phyloP scores from a whole-genome alignment of 1,140 invertebrate species.

The Cepaea nemoralis region DNA sequence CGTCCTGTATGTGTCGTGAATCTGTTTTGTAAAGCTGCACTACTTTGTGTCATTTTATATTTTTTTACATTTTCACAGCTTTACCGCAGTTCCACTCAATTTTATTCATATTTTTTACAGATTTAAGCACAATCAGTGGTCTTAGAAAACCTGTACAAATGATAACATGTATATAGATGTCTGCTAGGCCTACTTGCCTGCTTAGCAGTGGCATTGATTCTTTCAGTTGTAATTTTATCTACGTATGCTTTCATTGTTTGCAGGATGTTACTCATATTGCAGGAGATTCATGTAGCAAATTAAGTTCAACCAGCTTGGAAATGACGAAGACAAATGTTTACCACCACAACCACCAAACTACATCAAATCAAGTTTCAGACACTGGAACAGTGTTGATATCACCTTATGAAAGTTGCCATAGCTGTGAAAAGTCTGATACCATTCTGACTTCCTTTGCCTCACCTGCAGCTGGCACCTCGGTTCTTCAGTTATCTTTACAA shows the following conservation, averaged over 20 bases:
- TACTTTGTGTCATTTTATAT: no score
- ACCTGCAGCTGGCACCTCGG: not conserved
- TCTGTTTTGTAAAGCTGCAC: no score
- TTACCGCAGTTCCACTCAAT: no score
- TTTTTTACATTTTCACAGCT: no score
- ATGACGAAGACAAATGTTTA: not conserved
- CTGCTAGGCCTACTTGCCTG: no score
- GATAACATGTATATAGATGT: no score
- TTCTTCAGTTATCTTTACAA: not conserved
- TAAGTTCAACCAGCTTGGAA: constrained; percentile 14
- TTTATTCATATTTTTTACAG: no score
- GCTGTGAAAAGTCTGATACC: not conserved
- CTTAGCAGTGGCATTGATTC: no score
- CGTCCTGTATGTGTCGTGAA: no score
- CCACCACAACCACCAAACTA: not conserved
- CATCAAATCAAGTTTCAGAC: not conserved
- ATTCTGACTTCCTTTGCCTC: not conserved
- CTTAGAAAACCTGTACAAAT: no score
- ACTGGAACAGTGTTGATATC: not conserved
- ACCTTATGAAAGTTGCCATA: not conserved
- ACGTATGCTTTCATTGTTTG: not conserved
- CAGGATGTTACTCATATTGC: constrained; percentile 42
- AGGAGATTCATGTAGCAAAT: constrained; percentile 49
- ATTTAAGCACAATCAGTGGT: no score
- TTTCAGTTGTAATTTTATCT: no score